Evolutionary conservation across 2,888 invertebrate genomes (phyloP).

Genomic region (Neoitamus cyanurus): DNA sequence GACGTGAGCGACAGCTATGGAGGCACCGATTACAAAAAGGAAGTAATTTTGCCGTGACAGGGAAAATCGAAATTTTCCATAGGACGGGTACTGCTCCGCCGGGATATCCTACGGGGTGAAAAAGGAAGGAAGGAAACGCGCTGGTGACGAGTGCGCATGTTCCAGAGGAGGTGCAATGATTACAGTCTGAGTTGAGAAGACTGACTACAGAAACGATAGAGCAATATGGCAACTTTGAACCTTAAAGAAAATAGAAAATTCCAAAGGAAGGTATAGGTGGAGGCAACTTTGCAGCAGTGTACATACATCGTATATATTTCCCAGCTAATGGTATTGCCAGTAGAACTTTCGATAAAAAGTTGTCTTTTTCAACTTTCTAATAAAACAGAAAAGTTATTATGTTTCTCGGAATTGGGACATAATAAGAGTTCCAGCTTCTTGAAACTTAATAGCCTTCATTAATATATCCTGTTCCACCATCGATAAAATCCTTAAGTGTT

Average conservation of each 20-base stretch:
- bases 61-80: constrained; percentile 36
- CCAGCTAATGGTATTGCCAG: neutral
- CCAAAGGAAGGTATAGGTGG: neutral
- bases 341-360: neutral
- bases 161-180: constrained; percentile 1
- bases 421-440: neutral
- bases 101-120: neutral
- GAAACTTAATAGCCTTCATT: neutral
- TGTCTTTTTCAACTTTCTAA: neutral
- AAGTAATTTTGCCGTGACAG: constrained; percentile 14
- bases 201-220: neutral
- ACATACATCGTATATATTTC: neutral
- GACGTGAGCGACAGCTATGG: neutral
- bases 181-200: neutral
- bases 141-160: neutral
- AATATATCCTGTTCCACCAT: neutral
- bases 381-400: neutral
- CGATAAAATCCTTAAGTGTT: neutral
- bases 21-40: neutral
- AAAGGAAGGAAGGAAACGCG: constrained; percentile 1
- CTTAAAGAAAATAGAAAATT: neutral
- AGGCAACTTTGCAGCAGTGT: neutral
- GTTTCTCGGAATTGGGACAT: neutral
- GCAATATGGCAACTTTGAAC: neutral
- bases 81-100: neutral